Percentiles rank a stretch among this genome's conserved stretches.
Conservation (phyloP, 2,888 invertebrate species). For the Sminthurides aquaticus region DNA sequence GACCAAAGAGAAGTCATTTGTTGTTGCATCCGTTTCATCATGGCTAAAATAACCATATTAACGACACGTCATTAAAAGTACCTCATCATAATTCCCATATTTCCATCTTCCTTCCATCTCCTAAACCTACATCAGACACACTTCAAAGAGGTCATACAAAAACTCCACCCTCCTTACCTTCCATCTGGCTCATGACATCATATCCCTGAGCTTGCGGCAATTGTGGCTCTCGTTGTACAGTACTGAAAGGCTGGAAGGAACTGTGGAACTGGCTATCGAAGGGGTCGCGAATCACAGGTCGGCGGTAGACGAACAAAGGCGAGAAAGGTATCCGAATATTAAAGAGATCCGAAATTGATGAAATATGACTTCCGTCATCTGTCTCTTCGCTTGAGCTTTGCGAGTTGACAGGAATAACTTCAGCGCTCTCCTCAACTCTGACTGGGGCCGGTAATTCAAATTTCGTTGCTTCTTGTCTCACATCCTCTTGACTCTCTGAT, state of each 20-base stretch:
- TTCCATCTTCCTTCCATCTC: too few species aligned
- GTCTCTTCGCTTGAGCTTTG: not conserved
- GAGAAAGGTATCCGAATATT: slow-evolving; percentile 32
- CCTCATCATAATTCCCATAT: too few species aligned
- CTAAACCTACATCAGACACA: too few species aligned
- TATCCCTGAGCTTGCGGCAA: slow-evolving; percentile 1
- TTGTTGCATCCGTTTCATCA: slow-evolving; percentile 39
- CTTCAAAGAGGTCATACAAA: too few species aligned
- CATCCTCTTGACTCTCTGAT: slow-evolving; percentile 9
- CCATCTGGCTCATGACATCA: slow-evolving; percentile 28
- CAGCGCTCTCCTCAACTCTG: slow-evolving; percentile 9
- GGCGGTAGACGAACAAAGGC: slow-evolving; percentile 32
- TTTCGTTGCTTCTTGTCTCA: not conserved
- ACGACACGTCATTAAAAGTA: too few species aligned
- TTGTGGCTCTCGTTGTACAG: slow-evolving; percentile 1
- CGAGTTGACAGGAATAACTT: slow-evolving; percentile 13
- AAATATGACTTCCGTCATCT: slow-evolving; percentile 3
- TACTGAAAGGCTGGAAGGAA: slow-evolving; percentile 20
- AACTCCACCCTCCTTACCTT: too few species aligned
- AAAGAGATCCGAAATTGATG: slow-evolving; percentile 14
- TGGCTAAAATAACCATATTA: slow-evolving; percentile 23
- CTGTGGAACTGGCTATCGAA: slow-evolving; percentile 27
- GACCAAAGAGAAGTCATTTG: slow-evolving; percentile 38
- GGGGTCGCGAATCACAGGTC: slow-evolving; percentile 36
- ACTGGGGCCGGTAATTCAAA: not conserved